These are phyloP conservation scores for Sminthurides aquaticus DNA, from an alignment of 2,888 invertebrate species.

Conservation along the genomic window DNA sequence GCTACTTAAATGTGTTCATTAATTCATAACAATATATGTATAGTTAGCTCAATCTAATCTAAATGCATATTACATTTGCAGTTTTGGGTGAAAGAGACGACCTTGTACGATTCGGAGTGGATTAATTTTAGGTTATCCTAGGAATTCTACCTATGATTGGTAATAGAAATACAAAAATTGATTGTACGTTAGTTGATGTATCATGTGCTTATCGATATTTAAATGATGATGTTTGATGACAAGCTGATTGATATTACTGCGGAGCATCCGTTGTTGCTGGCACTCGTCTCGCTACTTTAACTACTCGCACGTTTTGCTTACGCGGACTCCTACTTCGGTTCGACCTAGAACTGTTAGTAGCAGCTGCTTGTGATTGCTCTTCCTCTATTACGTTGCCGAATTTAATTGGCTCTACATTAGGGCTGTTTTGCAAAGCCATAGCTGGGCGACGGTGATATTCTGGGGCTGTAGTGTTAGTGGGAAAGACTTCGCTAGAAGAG, in stretches of 20 bases:
- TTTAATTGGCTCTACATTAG: constrained; percentile 11
- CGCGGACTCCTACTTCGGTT: constrained; percentile 9
- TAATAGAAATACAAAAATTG: no score
- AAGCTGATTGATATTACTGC: neutral
- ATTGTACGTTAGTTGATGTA: neutral
- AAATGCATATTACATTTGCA: no score
- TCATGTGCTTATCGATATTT: neutral
- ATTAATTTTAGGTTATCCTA: no score
- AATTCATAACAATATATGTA: no score
- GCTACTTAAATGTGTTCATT: no score
- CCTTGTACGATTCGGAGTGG: no score
- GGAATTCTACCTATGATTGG: neutral
- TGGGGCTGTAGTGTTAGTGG: constrained; percentile 16
- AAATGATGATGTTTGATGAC: neutral
- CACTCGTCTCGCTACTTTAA: constrained; percentile 13
- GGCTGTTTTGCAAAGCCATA: neutral
- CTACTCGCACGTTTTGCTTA: constrained; percentile 13
- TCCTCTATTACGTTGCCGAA: constrained; percentile 19
- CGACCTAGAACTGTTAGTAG: constrained; percentile 4
- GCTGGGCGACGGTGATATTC: neutral
- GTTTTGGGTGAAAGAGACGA: no score
- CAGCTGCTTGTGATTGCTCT: neutral
- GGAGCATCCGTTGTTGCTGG: neutral
- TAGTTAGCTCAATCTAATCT: no score
- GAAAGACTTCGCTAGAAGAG: constrained; percentile 15